Evolutionary conservation across 2,797 vertebrate genomes (phyloP), one percentile per base, ranked within the genome.

Genomic region (Coendou prehensilis): DNA sequence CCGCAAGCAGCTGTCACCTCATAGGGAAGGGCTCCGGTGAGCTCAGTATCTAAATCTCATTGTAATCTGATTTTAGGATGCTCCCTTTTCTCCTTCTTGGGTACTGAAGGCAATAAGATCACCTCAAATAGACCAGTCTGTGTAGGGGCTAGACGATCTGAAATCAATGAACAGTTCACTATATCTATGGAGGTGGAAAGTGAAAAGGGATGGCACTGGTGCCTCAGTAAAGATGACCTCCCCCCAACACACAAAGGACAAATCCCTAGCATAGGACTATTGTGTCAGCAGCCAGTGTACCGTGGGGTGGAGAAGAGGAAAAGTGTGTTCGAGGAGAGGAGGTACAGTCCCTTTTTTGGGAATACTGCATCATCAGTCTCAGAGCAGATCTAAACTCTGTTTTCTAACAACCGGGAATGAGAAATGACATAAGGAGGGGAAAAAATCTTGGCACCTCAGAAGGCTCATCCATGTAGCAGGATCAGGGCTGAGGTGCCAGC

Each of bases 341-440:
- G 26, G 9, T 9, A 10, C 10, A 13, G 87, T 37, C 86, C 91
- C 73, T 95, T 61, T 52, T 78, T 61, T 93, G 82, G 71, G 33
- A 89, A 76, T 73, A 90, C 56, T 84, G 82, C 59, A 92, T 87
- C 54, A 37, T 54, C 59, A 7, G 59, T 71, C 91, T 94, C 57
- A 1, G 76, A 88, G 56, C 54, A 8, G 1, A 87, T 52, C 56
- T 81, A 71, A 94, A 93, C 87, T 94, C 86, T 86, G 84, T 96
- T 96, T 97, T 92, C 91, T 64, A 97, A 90, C 91, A 93, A 93
- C 73, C 22, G 0, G 54, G 87, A 93, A 92, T 90, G 59, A 94
- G 82, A 93, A 95, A 97, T 93, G 87, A 96, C 78, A 69, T 14
- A 87, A 89, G 33, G 59, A 59, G 56, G 45, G 9, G 2, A 87